phyloP scores from a whole-genome alignment of 64 coral and sea anemone species.

The Platygyra sinensis region DNA sequence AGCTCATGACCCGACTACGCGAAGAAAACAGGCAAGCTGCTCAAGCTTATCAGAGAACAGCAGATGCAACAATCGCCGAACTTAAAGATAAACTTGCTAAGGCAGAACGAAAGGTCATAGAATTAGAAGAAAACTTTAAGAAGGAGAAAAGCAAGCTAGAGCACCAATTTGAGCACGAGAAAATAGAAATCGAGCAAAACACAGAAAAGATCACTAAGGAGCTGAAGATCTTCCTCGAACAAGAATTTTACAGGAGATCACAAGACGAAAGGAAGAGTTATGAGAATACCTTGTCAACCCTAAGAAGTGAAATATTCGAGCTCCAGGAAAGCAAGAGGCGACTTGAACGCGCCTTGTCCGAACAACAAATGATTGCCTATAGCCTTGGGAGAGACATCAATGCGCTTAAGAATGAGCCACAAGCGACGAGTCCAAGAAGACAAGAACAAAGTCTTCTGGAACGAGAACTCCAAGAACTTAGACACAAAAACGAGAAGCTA shows the following conservation, averaged over 20 bases:
- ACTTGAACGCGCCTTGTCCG: constrained; percentile 6
- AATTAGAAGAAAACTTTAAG: constrained; percentile 27
- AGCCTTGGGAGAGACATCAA: constrained; percentile 22
- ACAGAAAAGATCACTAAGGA: constrained; percentile 12
- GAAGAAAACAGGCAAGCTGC: constrained; percentile 19
- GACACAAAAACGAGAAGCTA: constrained; percentile 29
- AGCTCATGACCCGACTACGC: not conserved
- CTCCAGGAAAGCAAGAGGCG: constrained; percentile 6
- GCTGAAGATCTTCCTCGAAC: constrained; percentile 8
- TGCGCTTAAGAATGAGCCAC: constrained; percentile 7
- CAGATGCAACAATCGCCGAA: not conserved
- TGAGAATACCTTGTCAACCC: constrained; percentile 20
- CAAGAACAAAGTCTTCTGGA: constrained; percentile 5
- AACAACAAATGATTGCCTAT: constrained; percentile 20
- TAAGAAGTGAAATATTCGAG: constrained; percentile 41
- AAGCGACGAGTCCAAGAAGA: not conserved
- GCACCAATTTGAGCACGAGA: constrained; percentile 28
- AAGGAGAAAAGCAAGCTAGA: constrained; percentile 34
- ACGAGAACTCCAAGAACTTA: constrained; percentile 36
- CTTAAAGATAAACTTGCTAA: constrained; percentile 35
- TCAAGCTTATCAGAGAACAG: constrained; percentile 11
- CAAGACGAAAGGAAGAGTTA: constrained; percentile 25
- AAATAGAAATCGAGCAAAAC: constrained; percentile 25
- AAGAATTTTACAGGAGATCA: constrained; percentile 17
- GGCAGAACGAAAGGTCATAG: constrained; percentile 20